A percentile compares a stretch with the other conserved stretches of the same genome.
Evolutionary conservation across 2,113 vertebrate genomes (phyloP).

Genomic region (Tachuris rubrigastra): DNA sequence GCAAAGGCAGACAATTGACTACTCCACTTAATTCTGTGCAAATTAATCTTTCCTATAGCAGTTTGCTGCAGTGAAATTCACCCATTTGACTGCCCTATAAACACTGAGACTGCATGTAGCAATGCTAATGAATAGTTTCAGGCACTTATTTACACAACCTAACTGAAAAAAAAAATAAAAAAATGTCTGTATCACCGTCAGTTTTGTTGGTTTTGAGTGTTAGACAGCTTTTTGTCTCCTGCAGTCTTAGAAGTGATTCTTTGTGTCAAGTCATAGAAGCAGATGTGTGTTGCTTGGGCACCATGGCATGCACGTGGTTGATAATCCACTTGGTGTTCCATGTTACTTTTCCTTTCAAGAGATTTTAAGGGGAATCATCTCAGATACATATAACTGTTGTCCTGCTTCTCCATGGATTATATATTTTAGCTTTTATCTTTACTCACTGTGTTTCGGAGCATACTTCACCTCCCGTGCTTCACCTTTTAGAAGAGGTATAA

Average conservation of each 20-base stretch:
- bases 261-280: neutral
- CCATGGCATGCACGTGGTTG: neutral
- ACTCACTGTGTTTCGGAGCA: neutral
- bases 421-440: neutral
- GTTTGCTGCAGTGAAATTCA: neutral
- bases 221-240: neutral
- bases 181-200: neutral
- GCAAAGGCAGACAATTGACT: neutral
- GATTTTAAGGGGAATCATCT: neutral
- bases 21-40: neutral
- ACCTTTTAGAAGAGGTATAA: neutral
- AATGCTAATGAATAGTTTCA: neutral
- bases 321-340: neutral
- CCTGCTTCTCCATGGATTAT: neutral
- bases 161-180: neutral
- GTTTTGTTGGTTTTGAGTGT: neutral
- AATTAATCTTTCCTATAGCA: neutral
- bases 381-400: neutral
- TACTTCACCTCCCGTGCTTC: neutral
- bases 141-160: neutral
- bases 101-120: neutral
- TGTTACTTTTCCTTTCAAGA: neutral
- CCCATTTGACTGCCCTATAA: neutral
- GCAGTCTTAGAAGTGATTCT: neutral
- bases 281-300: neutral